phyloP scores from a whole-genome alignment of 2,113 vertebrate species.

The Mesoclemmys tuberculata region DNA sequence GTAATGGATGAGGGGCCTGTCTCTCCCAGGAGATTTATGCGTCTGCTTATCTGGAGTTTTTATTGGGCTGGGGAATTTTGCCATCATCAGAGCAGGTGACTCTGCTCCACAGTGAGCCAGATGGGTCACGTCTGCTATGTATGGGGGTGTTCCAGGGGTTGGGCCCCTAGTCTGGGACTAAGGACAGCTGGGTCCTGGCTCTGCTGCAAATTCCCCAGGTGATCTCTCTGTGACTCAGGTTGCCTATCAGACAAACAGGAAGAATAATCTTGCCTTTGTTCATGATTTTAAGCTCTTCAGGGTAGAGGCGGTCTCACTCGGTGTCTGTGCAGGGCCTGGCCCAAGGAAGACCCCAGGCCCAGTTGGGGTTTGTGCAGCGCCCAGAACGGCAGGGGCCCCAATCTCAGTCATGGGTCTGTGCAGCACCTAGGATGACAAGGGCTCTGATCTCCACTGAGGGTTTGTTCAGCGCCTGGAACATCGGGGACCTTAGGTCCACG shows the following conservation, averaged over 20 bases:
- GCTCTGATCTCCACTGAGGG: background rate
- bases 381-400: background rate
- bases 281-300: background rate
- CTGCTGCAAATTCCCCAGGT: background rate
- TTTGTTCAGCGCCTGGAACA: background rate
- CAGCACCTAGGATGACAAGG: background rate
- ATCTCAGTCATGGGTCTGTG: background rate
- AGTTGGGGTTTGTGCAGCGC: background rate
- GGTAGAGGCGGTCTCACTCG: background rate
- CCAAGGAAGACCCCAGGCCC: background rate
- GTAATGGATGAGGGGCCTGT: background rate
- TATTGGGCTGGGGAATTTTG: background rate
- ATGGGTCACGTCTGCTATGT: background rate
- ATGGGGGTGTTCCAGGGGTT: background rate
- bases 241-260: background rate
- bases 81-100: background rate
- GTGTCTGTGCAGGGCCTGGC: background rate
- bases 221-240: background rate
- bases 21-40: background rate
- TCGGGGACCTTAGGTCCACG: background rate
- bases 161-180: background rate
- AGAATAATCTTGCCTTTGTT: background rate
- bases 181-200: background rate
- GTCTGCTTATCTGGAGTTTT: background rate
- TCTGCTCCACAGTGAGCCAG: background rate